A percentile compares a stretch with the other conserved stretches of the same genome.
Evolutionary conservation across 2,888 invertebrate genomes (phyloP).

Genomic region (Metallyticus violacea): DNA sequence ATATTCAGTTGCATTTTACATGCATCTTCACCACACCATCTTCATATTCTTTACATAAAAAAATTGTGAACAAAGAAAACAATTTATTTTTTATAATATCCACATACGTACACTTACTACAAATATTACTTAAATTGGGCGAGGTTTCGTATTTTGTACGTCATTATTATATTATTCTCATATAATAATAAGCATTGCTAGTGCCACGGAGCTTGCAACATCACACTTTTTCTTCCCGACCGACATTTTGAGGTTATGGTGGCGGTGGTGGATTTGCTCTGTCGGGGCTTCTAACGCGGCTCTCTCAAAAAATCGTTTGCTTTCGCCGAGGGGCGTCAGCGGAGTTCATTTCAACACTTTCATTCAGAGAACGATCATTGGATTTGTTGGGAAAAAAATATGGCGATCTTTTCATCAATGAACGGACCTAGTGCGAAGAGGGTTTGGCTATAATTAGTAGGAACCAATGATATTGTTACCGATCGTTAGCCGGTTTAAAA

Average conservation of each 20-base stretch:
- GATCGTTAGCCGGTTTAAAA: background rate
- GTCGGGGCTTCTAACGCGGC: slow-evolving; percentile 9
- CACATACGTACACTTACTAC: slow-evolving; percentile 37
- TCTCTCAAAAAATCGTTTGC: too few relatives aligned
- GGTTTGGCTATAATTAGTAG: slow-evolving; percentile 19
- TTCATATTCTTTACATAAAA: slow-evolving; percentile 31
- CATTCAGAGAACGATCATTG: slow-evolving; percentile 16
- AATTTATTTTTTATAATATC: slow-evolving; percentile 33
- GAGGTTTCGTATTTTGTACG: slow-evolving; percentile 38
- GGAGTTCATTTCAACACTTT: slow-evolving; percentile 8
- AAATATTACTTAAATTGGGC: slow-evolving; percentile 36
- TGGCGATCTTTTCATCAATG: background rate
- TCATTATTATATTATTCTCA: slow-evolving; percentile 34
- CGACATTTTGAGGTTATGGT: background rate
- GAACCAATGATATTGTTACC: slow-evolving; percentile 26
- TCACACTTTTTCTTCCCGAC: background rate
- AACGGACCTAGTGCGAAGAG: slow-evolving; percentile 2
- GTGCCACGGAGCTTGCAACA: slow-evolving; percentile 19
- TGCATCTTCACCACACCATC: slow-evolving; percentile 34
- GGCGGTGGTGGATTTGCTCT: background rate
- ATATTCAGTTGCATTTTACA: slow-evolving; percentile 34
- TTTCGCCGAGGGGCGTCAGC: background rate
- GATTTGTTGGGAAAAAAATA: background rate
- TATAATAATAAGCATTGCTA: slow-evolving; percentile 35
- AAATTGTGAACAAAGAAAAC: slow-evolving; percentile 33